Conservation (phyloP, 2,888 invertebrate species). For the Stegana nigrithorax region DNA sequence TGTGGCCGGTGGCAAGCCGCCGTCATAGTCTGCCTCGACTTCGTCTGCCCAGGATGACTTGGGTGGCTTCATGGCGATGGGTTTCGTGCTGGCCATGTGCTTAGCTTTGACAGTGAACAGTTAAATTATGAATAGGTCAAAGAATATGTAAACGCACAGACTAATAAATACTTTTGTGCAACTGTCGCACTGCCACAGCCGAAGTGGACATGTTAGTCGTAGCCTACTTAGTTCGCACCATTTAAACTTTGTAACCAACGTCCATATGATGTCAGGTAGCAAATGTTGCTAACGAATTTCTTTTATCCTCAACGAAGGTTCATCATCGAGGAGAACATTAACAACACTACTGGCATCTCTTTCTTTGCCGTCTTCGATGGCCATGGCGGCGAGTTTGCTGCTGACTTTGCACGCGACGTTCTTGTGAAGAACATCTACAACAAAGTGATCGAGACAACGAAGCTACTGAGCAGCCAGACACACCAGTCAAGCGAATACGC, state of each 20-base stretch:
- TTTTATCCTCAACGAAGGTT: no score
- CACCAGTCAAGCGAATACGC: constrained; percentile 46
- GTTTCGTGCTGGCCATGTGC: neutral
- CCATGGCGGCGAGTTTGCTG: constrained; percentile 95
- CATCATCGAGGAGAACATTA: constrained; percentile 86
- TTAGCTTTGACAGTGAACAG: no score
- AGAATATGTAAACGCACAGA: no score
- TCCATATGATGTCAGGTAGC: no score
- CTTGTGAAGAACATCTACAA: constrained; percentile 83
- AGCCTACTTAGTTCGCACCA: no score
- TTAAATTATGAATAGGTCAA: no score
- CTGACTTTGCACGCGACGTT: constrained; percentile 91
- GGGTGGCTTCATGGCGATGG: constrained; percentile 69
- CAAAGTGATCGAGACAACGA: constrained; percentile 80
- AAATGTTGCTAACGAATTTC: no score
- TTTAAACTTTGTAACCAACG: no score
- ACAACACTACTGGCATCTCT: constrained; percentile 82
- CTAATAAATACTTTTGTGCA: no score
- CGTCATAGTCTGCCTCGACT: constrained; percentile 87
- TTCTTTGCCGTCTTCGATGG: constrained; percentile 95
- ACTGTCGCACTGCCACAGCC: no score
- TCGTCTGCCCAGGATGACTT: constrained; percentile 97
- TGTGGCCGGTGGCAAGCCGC: constrained; percentile 78
- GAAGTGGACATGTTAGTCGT: no score
- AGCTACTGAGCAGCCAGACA: constrained; percentile 73